These are phyloP conservation scores for Ceratina australensis DNA, from an alignment of 1,140 invertebrate species.

Conservation along the genomic window DNA sequence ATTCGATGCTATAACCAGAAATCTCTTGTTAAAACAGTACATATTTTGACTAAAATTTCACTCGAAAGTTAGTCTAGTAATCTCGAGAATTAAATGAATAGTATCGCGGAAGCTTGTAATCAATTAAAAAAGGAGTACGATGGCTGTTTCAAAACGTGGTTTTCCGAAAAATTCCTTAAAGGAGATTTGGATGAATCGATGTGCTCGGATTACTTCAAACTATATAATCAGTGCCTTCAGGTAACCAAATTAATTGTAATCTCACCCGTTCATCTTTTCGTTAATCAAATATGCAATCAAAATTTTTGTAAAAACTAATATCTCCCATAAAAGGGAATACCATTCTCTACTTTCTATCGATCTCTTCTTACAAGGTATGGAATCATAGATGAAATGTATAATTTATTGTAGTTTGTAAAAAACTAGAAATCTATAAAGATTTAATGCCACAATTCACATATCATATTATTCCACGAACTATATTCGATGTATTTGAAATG, in stretches of 20 bases:
- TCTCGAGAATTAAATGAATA: slow-evolving; percentile 85
- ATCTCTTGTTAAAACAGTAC: neutral
- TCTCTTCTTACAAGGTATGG: too few species aligned
- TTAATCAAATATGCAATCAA: neutral
- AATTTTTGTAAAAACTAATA: neutral
- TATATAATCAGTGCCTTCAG: slow-evolving; percentile 95
- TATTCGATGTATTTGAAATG: too few species aligned
- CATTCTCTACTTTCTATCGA: neutral
- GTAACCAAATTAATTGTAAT: slow-evolving; percentile 79
- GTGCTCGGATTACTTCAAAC: slow-evolving; percentile 90
- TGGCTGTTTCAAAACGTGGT: slow-evolving; percentile 95
- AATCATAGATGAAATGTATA: too few species aligned
- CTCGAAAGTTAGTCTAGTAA: neutral
- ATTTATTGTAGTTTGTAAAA: neutral
- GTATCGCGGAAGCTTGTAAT: slow-evolving; percentile 92
- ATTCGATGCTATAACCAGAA: neutral
- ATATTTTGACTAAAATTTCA: neutral
- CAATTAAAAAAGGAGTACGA: slow-evolving; percentile 95
- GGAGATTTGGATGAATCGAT: slow-evolving; percentile 90
- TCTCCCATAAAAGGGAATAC: neutral
- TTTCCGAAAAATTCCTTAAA: slow-evolving; percentile 94
- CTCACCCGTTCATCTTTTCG: neutral
- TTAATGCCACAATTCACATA: too few species aligned
- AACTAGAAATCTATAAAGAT: neutral
- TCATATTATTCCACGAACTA: too few species aligned